Conservation (phyloP, 2,113 vertebrate species). For the Macquaria australasica region DNA sequence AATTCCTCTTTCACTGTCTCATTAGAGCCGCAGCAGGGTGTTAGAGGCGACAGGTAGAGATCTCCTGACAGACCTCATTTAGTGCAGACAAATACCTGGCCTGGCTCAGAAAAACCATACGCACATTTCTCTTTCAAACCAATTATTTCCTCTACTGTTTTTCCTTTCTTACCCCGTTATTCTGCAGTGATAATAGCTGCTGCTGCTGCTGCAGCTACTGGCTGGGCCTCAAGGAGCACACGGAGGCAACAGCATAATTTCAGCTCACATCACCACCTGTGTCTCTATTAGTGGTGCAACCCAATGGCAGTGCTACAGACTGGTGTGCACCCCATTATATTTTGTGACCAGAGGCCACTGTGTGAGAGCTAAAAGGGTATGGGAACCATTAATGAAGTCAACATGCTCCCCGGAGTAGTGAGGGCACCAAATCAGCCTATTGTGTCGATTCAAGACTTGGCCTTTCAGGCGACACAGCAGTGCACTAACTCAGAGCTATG, state of each 20-base stretch:
- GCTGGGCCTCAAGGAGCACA: slow-evolving; percentile 59
- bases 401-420: slow-evolving; percentile 40
- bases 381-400: slow-evolving; percentile 73
- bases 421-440: slow-evolving; percentile 65
- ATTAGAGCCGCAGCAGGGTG: slow-evolving; percentile 68
- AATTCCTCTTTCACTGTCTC: slow-evolving; percentile 60
- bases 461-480: slow-evolving; percentile 53
- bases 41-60: slow-evolving; percentile 66
- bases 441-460: slow-evolving; percentile 57
- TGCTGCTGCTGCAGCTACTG: slow-evolving; percentile 33
- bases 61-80: slow-evolving; percentile 78
- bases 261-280: slow-evolving; percentile 62
- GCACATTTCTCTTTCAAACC: slow-evolving; percentile 66
- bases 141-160: slow-evolving; percentile 70
- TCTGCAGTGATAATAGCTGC: slow-evolving; percentile 46
- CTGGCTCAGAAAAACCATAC: slow-evolving; percentile 68
- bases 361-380: slow-evolving; percentile 67
- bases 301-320: slow-evolving; percentile 49
- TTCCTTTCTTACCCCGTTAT: slow-evolving; percentile 35
- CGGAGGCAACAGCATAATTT: slow-evolving; percentile 64
- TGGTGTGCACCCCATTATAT: slow-evolving; percentile 64
- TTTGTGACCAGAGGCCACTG: slow-evolving; percentile 66
- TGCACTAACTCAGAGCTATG: slow-evolving; percentile 37
- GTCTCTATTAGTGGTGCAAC: slow-evolving; percentile 67
- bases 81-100: slow-evolving; percentile 73